Evolutionary conservation across 2,113 vertebrate genomes (phyloP).

Genomic region (Triplophysa rosa): DNA sequence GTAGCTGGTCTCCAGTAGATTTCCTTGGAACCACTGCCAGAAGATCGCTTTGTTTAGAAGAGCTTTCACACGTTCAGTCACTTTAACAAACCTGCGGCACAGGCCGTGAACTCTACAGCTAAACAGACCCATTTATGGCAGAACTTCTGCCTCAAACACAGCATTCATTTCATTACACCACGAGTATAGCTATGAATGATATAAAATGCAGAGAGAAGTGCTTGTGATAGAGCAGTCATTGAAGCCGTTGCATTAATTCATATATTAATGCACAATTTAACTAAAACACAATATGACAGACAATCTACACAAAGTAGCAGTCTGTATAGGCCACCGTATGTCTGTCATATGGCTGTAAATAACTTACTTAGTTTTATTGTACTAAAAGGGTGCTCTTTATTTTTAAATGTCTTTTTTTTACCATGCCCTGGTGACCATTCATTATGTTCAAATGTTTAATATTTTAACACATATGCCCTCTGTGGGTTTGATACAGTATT

Average conservation of each 20-base stretch:
- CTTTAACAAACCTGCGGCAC: conserved; percentile 10
- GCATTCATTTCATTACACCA: neutral
- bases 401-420: too few relatives aligned
- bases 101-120: neutral
- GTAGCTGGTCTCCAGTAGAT: conserved; percentile 65
- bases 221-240: too few relatives aligned
- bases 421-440: too few relatives aligned
- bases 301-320: too few relatives aligned
- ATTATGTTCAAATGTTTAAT: neutral
- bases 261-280: too few relatives aligned
- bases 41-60: conserved; percentile 65
- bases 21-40: conserved; percentile 61
- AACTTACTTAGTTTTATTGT: too few relatives aligned
- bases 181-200: neutral
- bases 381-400: too few relatives aligned
- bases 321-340: too few relatives aligned
- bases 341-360: too few relatives aligned
- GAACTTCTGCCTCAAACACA: neutral
- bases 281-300: too few relatives aligned
- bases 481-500: neutral
- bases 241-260: too few relatives aligned
- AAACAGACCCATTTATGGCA: conserved; percentile 40
- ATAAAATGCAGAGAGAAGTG: too few relatives aligned
- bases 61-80: conserved; percentile 60
- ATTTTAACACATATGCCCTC: neutral